Evolutionary conservation across 1,140 invertebrate genomes (phyloP).

Genomic region (Drosophila busckii): DNA sequence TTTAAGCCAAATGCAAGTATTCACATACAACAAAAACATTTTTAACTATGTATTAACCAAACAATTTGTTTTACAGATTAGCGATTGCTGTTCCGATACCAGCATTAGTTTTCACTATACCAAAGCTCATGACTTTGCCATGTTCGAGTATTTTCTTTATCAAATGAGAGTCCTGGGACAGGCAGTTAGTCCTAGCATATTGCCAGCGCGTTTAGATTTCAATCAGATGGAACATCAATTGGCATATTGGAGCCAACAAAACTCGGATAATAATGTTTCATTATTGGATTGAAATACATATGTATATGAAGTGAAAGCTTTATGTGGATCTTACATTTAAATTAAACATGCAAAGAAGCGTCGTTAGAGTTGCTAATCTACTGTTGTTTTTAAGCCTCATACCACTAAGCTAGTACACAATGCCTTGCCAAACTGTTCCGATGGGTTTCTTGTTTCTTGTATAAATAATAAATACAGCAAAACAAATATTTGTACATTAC

Average conservation of each 20-base stretch:
- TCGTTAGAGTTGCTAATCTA: too few relatives aligned
- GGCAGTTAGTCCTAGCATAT: neutral
- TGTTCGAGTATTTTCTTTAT: conserved; percentile 93
- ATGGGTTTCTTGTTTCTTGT: too few relatives aligned
- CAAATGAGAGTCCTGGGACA: conserved; percentile 90
- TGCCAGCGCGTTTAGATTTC: conserved; percentile 24
- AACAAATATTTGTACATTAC: conserved; percentile 1
- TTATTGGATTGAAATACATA: neutral
- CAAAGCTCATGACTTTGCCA: conserved; percentile 90
- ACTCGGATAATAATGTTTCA: conserved; percentile 22
- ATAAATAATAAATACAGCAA: neutral
- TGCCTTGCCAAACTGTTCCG: too few relatives aligned
- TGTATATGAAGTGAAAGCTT: too few relatives aligned
- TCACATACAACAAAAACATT: neutral
- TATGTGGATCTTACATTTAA: too few relatives aligned
- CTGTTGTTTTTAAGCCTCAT: too few relatives aligned
- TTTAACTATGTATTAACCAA: neutral
- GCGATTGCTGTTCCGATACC: conserved; percentile 91
- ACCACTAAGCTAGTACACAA: too few relatives aligned
- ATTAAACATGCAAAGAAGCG: too few relatives aligned
- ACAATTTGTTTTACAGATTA: conserved; percentile 85
- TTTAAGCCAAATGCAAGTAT: conserved; percentile 80
- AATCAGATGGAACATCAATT: conserved; percentile 43
- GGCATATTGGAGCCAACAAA: conserved; percentile 36
- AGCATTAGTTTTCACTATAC: conserved; percentile 95